A percentile compares a stretch with the other conserved stretches of the same genome.
These are phyloP conservation scores for Alosa sapidissima DNA, from an alignment of 2,797 vertebrate genomes.

Conservation along the genomic window DNA sequence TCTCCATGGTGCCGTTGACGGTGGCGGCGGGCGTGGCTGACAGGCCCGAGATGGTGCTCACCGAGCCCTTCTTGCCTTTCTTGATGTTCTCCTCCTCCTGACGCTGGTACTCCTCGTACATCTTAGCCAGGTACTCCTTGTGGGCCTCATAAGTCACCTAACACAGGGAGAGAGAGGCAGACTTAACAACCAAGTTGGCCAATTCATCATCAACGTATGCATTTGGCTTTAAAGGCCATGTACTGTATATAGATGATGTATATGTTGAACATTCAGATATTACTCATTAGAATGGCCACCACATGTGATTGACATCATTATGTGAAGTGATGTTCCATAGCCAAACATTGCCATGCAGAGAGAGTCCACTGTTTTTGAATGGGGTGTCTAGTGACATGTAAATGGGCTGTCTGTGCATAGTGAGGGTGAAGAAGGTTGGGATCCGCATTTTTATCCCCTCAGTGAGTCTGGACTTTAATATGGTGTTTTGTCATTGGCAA, in stretches of 20 bases:
- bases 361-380: neutral
- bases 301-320: neutral
- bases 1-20: constrained; percentile 92
- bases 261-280: too few relatives aligned
- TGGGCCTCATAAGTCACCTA: constrained; percentile 99
- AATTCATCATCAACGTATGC: too few relatives aligned
- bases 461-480: neutral
- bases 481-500: neutral
- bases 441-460: neutral
- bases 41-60: constrained; percentile 98
- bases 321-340: neutral
- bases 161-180: neutral
- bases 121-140: constrained; percentile 98
- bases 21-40: constrained; percentile 86
- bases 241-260: too few relatives aligned
- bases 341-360: neutral
- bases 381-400: neutral
- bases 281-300: too few relatives aligned
- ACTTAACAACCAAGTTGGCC: neutral
- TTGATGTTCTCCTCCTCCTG: constrained; percentile 99
- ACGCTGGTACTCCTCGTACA: constrained; percentile 99
- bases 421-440: neutral
- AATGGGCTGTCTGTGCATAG: neutral
- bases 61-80: constrained; percentile 96
- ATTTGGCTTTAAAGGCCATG: too few relatives aligned